A percentile compares a stretch with the other conserved stretches of the same genome.
Conservation (phyloP, 2,797 vertebrate species). For the Melanotaenia pygmaea region DNA sequence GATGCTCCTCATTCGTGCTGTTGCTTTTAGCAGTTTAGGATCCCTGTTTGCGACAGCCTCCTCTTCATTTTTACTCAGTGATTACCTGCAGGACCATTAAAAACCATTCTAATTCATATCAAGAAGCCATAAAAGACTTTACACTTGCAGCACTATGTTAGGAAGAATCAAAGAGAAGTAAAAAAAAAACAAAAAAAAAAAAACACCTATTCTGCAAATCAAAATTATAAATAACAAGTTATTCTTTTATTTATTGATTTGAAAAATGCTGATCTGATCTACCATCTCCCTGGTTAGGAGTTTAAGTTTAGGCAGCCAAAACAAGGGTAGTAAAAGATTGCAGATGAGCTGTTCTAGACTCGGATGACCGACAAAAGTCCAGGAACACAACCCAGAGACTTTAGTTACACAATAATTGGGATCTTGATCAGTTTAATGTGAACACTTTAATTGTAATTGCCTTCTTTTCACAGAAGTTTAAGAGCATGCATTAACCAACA, state of each 20-base stretch:
- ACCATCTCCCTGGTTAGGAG: background rate
- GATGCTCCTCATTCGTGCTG: background rate
- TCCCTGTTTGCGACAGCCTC: background rate
- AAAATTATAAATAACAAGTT: too few species aligned
- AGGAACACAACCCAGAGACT: background rate
- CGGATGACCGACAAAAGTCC: background rate
- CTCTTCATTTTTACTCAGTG: background rate
- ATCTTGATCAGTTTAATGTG: conserved; percentile 3
- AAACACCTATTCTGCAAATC: too few species aligned
- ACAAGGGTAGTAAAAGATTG: background rate
- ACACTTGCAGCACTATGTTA: too few species aligned
- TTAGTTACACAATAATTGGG: conserved; percentile 11
- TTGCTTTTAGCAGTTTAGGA: background rate
- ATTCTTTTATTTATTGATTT: background rate
- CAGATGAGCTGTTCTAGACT: background rate
- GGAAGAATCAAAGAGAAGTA: background rate
- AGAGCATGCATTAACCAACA: conserved; percentile 1
- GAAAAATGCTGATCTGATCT: background rate
- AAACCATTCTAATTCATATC: background rate
- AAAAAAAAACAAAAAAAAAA: background rate
- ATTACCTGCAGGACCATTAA: background rate
- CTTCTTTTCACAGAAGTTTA: background rate
- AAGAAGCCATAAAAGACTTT: too few species aligned
- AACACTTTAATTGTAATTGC: conserved; percentile 20
- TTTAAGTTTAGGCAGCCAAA: too few species aligned